phyloP scores from a whole-genome alignment of 2,797 vertebrate genomes.

The Fundulus diaphanus region DNA sequence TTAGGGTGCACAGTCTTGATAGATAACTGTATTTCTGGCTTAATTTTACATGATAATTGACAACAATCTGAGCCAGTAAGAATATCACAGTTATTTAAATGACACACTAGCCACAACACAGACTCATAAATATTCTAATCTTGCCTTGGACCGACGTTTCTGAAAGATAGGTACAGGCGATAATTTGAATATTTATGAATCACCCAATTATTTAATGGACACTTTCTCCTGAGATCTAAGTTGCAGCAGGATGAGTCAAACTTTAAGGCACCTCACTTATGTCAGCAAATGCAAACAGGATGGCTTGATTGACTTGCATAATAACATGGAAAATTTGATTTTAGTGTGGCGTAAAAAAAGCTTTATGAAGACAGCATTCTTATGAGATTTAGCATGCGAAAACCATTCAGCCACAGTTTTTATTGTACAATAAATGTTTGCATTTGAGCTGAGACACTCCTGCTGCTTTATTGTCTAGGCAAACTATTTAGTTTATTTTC shows the following conservation, averaged over 20 bases:
- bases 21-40: neutral
- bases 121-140: conserved; percentile 61
- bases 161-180: conserved; percentile 62
- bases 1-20: neutral
- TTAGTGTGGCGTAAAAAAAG: conserved; percentile 11
- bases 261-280: conserved; percentile 18
- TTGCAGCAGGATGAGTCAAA: conserved; percentile 41
- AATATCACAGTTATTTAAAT: conserved; percentile 48
- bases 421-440: conserved; percentile 42
- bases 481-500: conserved; percentile 12
- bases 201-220: conserved; percentile 39
- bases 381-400: conserved; percentile 32
- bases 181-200: conserved; percentile 67
- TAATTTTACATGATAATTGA: neutral
- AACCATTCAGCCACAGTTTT: conserved; percentile 17
- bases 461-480: conserved; percentile 3
- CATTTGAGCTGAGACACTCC: conserved; percentile 22
- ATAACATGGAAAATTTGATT: conserved; percentile 49
- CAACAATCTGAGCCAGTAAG: neutral
- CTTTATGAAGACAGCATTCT: conserved; percentile 33
- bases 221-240: conserved; percentile 40
- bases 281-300: conserved; percentile 29
- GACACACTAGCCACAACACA: conserved; percentile 41
- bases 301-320: conserved; percentile 46
- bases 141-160: conserved; percentile 49